Evolutionary conservation across 2,113 vertebrate species (phyloP), one percentile per base, ranked within the genome.

Genomic region (Elgaria multicarinata): DNA sequence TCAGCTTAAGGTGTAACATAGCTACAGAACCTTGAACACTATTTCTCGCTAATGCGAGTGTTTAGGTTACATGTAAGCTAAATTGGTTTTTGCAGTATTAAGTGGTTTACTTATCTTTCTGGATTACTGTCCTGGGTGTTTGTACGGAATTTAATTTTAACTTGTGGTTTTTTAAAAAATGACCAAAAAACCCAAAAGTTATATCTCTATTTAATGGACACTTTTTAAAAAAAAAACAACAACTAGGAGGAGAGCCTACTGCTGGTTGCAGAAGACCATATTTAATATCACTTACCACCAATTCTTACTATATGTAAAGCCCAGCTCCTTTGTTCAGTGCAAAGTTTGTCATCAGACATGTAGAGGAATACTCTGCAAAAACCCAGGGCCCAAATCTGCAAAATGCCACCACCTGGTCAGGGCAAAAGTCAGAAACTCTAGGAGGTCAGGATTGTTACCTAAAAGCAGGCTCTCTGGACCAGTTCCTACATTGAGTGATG

Each of bases 1-100:
- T 66, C 28, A 33, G 18, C 85, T 85, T 85, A n/a, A 8, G 64
- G 53, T 81, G 74, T 85, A 85, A 75, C 39, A 9, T 50, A 83
- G 58, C 79, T 83, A 55, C 20, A 33, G 74, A 69, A 88, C 77
- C 81, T 76, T 88, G 62, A 84, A 77, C 36, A 90, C 76, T 24
- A 83, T 85, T 91, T 83, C 83, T 44, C 36, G n/a, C 22, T 87
- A 90, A 89, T 72, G 55, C 72, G 79, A 66, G 80, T 26, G 69
- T 88, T 44, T 89, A 91, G 90, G 84, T 90, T 91, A 42, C 33
- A 82, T 89, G 53, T 12, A 92, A 86, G 86, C 50, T n/a, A 76
- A 86, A 92, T 58, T 89, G 55, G 93, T 91, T 93, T 91, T 46
- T n/a, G 26, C 20, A 82, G 64, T 58, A 90, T 92, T 92, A 90